A percentile compares a stretch with the other conserved stretches of the same genome.
phyloP scores from a whole-genome alignment of 2,888 invertebrate species.

The Seira musarum region DNA sequence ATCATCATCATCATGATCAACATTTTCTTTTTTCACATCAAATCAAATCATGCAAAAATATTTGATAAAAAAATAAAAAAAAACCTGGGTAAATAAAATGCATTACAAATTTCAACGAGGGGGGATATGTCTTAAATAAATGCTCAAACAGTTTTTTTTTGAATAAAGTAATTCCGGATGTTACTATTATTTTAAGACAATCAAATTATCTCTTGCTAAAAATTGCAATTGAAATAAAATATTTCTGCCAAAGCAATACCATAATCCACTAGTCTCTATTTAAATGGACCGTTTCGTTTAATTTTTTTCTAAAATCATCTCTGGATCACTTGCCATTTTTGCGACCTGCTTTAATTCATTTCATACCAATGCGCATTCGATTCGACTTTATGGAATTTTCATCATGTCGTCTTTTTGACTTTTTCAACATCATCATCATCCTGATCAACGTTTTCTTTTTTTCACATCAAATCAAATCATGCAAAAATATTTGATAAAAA shows the following conservation, averaged over 20 bases:
- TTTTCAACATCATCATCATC: conserved; percentile 49
- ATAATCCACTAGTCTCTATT: no score
- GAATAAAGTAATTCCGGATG: no score
- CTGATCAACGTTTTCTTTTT: conserved; percentile 25
- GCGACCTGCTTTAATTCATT: neutral
- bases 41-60: conserved; percentile 40
- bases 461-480: conserved; percentile 47
- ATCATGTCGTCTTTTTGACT: conserved; percentile 32
- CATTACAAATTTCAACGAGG: no score
- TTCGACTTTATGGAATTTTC: conserved; percentile 57
- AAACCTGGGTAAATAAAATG: no score
- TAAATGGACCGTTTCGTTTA: no score
- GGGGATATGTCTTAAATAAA: conserved; percentile 23
- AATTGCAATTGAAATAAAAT: no score
- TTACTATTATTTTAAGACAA: no score
- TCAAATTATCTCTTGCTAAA: no score
- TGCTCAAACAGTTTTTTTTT: conserved; percentile 21
- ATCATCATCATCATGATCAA: no score
- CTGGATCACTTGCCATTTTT: conserved; percentile 4
- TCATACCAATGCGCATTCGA: no score
- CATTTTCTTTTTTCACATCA: conserved; percentile 41
- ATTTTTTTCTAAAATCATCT: no score
- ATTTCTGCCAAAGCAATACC: no score
- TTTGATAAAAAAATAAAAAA: neutral
- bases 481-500: conserved; percentile 23